phyloP scores from a whole-genome alignment of 2,113 vertebrate genomes.

The Calidris pugnax region DNA sequence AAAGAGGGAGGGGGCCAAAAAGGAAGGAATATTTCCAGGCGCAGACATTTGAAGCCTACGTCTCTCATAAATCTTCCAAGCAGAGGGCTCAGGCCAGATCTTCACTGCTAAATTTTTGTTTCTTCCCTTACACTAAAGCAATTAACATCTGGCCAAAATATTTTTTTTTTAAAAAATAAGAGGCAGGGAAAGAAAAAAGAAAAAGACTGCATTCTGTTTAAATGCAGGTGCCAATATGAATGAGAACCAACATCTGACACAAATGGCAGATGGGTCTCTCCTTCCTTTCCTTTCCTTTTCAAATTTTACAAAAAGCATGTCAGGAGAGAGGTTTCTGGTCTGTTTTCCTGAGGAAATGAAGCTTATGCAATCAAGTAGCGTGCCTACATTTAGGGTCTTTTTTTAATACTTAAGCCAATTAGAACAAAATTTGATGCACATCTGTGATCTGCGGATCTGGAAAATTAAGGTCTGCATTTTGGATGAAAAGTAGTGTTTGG shows the following conservation, averaged over 20 bases:
- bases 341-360: background rate
- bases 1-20: background rate
- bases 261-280: background rate
- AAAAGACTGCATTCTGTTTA: background rate
- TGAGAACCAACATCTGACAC: background rate
- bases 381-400: background rate
- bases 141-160: background rate
- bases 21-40: slow-evolving; percentile 46
- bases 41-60: background rate
- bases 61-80: slow-evolving; percentile 40
- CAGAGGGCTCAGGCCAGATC: background rate
- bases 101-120: background rate
- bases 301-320: background rate
- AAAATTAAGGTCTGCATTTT: background rate
- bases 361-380: background rate
- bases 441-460: background rate
- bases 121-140: background rate
- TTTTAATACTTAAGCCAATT: background rate
- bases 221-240: background rate
- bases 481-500: background rate
- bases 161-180: background rate
- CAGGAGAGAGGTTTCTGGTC: background rate
- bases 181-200: background rate
- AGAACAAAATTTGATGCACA: background rate
- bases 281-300: background rate